phyloP scores from a whole-genome alignment of 2,113 vertebrate genomes.

The Rhombomys opimus region DNA sequence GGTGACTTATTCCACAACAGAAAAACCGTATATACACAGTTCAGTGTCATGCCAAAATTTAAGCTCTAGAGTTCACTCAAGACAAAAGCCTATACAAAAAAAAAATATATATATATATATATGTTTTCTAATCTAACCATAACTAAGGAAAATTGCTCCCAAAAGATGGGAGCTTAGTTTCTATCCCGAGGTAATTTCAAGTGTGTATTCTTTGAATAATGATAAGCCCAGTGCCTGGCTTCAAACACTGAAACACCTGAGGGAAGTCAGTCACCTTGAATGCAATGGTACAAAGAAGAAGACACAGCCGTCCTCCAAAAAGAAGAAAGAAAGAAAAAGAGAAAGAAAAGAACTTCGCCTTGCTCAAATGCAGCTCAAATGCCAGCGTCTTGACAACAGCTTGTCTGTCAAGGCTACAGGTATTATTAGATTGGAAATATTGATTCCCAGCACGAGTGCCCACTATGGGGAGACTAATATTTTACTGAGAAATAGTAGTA shows the following conservation, averaged over 20 bases:
- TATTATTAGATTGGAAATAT: neutral
- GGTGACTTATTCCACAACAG: neutral
- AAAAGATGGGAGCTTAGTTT: neutral
- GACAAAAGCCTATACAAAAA: slow-evolving; percentile 12
- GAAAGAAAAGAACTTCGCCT: neutral
- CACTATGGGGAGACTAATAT: neutral
- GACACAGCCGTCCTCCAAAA: neutral
- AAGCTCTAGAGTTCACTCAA: neutral
- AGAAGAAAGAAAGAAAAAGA: neutral
- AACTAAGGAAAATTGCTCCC: neutral
- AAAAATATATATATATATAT: too few relatives aligned
- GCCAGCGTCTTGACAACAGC: neutral
- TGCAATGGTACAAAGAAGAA: neutral
- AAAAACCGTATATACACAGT: neutral
- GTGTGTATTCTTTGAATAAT: neutral
- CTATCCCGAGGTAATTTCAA: neutral
- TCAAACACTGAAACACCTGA: neutral
- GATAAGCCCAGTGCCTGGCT: neutral
- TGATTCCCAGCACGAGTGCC: neutral
- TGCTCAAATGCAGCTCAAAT: neutral
- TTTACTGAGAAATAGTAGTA: slow-evolving; percentile 22
- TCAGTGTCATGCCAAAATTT: slow-evolving; percentile 10
- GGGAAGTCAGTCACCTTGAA: neutral
- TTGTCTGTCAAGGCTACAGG: neutral
- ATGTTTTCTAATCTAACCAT: neutral